A percentile compares a stretch with the other conserved stretches of the same genome.
Evolutionary conservation across 2,888 invertebrate genomes (phyloP).

Genomic region (Lasioglossum villosulum): DNA sequence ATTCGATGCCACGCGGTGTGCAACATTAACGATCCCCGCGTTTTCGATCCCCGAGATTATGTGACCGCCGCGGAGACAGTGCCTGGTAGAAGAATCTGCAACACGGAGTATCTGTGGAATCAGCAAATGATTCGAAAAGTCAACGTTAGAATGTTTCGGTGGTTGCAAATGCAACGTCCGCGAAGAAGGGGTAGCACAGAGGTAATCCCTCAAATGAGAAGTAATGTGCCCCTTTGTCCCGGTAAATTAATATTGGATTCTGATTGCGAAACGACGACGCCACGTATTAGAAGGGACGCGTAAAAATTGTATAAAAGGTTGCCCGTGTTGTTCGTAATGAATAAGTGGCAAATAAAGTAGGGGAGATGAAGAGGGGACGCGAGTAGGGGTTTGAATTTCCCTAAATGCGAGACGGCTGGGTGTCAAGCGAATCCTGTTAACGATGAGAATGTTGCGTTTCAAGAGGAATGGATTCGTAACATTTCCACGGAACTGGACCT

Average conservation of each 20-base stretch:
- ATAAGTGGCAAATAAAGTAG: slow-evolving; percentile 33
- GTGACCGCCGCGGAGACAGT: not conserved
- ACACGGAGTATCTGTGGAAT: not conserved
- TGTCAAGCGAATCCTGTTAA: slow-evolving; percentile 31
- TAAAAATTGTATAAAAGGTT: slow-evolving; percentile 22
- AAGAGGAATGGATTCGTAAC: slow-evolving; percentile 14
- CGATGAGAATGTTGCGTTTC: slow-evolving; percentile 41
- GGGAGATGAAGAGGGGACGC: not conserved
- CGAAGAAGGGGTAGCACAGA: not conserved
- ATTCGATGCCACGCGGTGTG: slow-evolving; percentile 65
- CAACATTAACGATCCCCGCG: not conserved
- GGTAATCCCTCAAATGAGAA: slow-evolving; percentile 26
- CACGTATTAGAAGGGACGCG: not conserved
- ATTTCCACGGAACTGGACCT: not conserved
- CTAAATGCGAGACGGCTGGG: slow-evolving; percentile 20
- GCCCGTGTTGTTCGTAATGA: slow-evolving; percentile 25
- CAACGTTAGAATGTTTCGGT: not conserved
- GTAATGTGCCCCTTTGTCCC: slow-evolving; percentile 25
- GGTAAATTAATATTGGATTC: slow-evolving; percentile 22
- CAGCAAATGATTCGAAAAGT: not conserved
- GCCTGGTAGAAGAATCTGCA: not conserved
- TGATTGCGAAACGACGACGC: slow-evolving; percentile 17
- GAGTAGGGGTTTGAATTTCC: slow-evolving; percentile 9
- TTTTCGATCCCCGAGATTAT: not conserved
- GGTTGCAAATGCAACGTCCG: not conserved